Evolutionary conservation across 2,113 vertebrate genomes (phyloP).

Genomic region (Archocentrus centrarchus): DNA sequence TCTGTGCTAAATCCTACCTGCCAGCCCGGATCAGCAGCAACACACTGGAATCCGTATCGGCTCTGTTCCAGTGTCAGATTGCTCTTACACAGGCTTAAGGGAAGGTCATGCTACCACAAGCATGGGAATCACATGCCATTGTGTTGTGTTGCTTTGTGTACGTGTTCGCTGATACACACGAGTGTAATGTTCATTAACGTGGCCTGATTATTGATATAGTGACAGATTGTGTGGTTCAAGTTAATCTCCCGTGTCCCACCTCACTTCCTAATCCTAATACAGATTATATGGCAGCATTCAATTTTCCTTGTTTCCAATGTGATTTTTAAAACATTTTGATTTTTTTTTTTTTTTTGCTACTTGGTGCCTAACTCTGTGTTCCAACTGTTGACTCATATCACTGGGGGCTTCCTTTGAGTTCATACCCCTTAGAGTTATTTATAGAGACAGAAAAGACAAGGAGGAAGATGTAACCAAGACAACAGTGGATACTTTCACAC

Average conservation of each 20-base stretch:
- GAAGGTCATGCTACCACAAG: constrained; percentile 69
- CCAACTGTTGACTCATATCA: constrained; percentile 76
- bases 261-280: neutral
- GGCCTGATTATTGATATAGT: constrained; percentile 18
- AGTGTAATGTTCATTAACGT: constrained; percentile 12
- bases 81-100: constrained; percentile 57
- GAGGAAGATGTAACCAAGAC: constrained; percentile 76
- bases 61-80: constrained; percentile 54
- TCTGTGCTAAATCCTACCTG: constrained; percentile 62
- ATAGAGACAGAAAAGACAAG: constrained; percentile 74
- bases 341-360: constrained; percentile 41
- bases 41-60: constrained; percentile 35
- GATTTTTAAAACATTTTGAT: constrained; percentile 23
- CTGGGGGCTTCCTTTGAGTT: constrained; percentile 73
- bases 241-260: neutral
- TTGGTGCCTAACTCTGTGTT: constrained; percentile 56
- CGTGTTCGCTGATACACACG: constrained; percentile 2
- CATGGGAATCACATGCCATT: constrained; percentile 49
- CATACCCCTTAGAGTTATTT: constrained; percentile 72
- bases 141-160: constrained; percentile 26
- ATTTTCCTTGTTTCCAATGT: constrained; percentile 21
- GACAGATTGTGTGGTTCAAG: constrained; percentile 12
- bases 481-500: constrained; percentile 75
- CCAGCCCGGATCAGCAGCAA: constrained; percentile 51
- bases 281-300: neutral